These are phyloP conservation scores for Drosophila eugracilis DNA, from an alignment of 1,140 invertebrate species.

Conservation along the genomic window DNA sequence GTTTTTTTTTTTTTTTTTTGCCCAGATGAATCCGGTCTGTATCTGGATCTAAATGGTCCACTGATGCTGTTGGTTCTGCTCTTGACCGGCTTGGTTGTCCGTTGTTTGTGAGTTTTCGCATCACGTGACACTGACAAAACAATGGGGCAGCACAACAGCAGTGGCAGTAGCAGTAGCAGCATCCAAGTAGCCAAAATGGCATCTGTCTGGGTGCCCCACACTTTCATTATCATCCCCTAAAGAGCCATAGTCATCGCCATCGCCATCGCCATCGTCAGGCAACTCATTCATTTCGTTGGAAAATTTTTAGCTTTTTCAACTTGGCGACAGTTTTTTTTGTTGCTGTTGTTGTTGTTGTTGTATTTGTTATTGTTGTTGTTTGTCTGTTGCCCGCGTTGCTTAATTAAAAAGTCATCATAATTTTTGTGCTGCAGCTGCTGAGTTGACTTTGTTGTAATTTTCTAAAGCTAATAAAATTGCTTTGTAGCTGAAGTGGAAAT, in stretches of 20 bases:
- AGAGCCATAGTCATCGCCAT: no score
- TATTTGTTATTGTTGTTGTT: constrained; percentile 44
- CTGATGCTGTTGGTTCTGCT: constrained; percentile 58
- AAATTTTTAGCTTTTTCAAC: constrained; percentile 68
- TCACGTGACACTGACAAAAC: constrained; percentile 73
- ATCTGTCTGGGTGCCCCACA: constrained; percentile 50
- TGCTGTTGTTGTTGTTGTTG: constrained; percentile 44
- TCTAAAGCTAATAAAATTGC: constrained; percentile 83
- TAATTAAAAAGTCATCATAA: constrained; percentile 84
- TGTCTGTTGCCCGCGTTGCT: constrained; percentile 51
- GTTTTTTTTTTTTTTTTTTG: no score
- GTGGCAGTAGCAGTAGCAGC: constrained; percentile 15
- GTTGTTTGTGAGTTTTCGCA: constrained; percentile 77
- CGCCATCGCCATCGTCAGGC: no score
- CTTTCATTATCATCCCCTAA: constrained; percentile 31
- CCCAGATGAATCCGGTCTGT: constrained; percentile 14
- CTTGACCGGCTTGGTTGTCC: constrained; percentile 67
- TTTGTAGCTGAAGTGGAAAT: constrained; percentile 79
- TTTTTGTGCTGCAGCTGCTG: constrained; percentile 75
- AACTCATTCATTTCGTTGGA: constrained; percentile 54
- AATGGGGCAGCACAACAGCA: no score
- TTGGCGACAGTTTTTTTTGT: constrained; percentile 63
- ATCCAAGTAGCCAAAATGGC: constrained; percentile 64
- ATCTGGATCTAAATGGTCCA: constrained; percentile 44
- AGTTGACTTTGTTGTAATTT: constrained; percentile 76